These are phyloP conservation scores for Channa argus DNA, from an alignment of 2,113 vertebrate genomes.

Conservation along the genomic window DNA sequence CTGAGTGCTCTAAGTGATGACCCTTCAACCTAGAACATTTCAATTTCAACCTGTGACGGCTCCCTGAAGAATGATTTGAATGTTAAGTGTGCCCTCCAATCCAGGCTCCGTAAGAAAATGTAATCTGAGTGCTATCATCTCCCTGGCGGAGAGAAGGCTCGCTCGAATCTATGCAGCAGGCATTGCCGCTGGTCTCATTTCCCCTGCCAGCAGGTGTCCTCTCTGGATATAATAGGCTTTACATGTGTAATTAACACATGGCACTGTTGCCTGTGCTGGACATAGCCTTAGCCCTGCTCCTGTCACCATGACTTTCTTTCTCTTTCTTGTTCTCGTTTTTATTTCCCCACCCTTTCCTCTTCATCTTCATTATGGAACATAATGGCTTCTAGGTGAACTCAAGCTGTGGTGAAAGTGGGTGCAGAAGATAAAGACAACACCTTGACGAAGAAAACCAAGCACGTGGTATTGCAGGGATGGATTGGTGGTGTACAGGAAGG, in stretches of 20 bases:
- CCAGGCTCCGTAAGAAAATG: constrained; percentile 76
- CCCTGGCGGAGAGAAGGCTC: constrained; percentile 79
- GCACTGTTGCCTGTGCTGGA: constrained; percentile 76
- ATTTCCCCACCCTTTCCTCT: constrained; percentile 44
- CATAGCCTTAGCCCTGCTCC: constrained; percentile 52
- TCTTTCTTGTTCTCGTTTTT: constrained; percentile 49
- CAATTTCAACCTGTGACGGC: constrained; percentile 80
- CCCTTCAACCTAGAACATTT: constrained; percentile 79
- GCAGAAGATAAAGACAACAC: constrained; percentile 78
- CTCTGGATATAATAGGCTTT: constrained; percentile 93
- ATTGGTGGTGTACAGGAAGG: constrained; percentile 31
- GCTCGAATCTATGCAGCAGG: constrained; percentile 82
- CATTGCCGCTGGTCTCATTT: constrained; percentile 90
- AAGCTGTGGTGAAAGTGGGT: constrained; percentile 75
- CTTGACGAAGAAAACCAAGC: constrained; percentile 49
- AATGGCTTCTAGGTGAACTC: constrained; percentile 53
- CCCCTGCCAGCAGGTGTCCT: constrained; percentile 94
- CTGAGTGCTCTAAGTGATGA: constrained; percentile 81
- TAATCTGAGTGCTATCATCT: constrained; percentile 89
- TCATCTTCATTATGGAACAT: constrained; percentile 56
- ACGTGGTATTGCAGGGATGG: constrained; percentile 12
- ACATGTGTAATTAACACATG: constrained; percentile 96
- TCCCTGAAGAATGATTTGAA: constrained; percentile 85
- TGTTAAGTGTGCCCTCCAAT: constrained; percentile 85
- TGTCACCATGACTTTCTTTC: constrained; percentile 59